A percentile compares a stretch with the other conserved stretches of the same genome.
Evolutionary conservation across 1,140 invertebrate species (phyloP).

Genomic region (Cotesia glomerata): DNA sequence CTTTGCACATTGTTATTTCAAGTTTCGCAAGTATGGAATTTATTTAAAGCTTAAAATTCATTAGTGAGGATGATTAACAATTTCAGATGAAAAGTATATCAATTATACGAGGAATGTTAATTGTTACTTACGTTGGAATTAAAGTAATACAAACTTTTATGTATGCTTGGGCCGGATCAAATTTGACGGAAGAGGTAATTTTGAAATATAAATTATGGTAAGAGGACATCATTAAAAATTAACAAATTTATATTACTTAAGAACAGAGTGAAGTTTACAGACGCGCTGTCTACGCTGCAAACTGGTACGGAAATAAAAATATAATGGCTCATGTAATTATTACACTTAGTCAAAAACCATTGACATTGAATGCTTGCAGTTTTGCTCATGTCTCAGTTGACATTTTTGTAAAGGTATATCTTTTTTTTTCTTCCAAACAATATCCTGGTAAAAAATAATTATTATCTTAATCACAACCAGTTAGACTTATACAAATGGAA

Average conservation of each 20-base stretch:
- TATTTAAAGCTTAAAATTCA: background rate
- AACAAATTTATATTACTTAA: background rate
- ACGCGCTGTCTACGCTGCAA: slow-evolving; percentile 7
- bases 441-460: background rate
- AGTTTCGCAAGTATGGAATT: slow-evolving; percentile 38
- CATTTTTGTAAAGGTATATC: slow-evolving; percentile 35
- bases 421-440: background rate
- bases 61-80: too few species aligned
- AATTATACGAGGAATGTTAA: background rate
- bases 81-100: slow-evolving; percentile 11
- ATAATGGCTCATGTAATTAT: slow-evolving; percentile 28
- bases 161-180: slow-evolving; percentile 5
- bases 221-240: background rate
- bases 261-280: slow-evolving; percentile 22
- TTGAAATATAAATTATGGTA: background rate
- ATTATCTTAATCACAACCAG: too few species aligned
- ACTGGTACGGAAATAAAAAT: slow-evolving; percentile 26
- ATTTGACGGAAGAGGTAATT: slow-evolving; percentile 13
- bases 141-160: slow-evolving; percentile 10
- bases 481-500: too few species aligned
- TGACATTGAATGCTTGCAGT: slow-evolving; percentile 30
- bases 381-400: slow-evolving; percentile 35
- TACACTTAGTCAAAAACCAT: slow-evolving; percentile 34
- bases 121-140: background rate
- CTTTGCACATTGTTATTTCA: slow-evolving; percentile 45